These are phyloP conservation scores for Ooceraea biroi DNA, from an alignment of 1,140 invertebrate species.

Conservation along the genomic window DNA sequence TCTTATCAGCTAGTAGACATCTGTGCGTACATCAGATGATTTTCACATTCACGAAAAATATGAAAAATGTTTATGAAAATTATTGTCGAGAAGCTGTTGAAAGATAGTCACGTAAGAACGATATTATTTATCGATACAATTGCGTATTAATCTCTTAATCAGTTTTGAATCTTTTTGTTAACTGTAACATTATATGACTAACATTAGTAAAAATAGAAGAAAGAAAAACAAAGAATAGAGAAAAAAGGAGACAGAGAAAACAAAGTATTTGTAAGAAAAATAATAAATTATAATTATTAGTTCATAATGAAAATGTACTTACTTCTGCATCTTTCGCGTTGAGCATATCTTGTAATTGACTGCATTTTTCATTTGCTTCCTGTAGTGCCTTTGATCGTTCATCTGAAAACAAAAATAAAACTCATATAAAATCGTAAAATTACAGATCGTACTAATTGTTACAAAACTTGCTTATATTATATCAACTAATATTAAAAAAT, in stretches of 20 bases:
- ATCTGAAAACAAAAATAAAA: conserved; percentile 76
- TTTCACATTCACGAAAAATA: conserved; percentile 6
- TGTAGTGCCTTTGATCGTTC: conserved; percentile 83
- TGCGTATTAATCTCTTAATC: not conserved
- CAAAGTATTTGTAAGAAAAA: not conserved
- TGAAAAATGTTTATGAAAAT: not conserved
- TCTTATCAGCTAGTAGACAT: conserved; percentile 72
- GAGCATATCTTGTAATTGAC: conserved; percentile 88
- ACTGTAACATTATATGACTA: not conserved
- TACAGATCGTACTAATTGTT: conserved; percentile 17
- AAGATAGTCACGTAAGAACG: not conserved
- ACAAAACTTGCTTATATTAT: not conserved
- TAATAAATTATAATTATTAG: not conserved
- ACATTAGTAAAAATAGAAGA: not conserved
- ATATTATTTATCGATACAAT: not conserved
- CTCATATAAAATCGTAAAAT: conserved; percentile 47
- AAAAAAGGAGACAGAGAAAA: not conserved
- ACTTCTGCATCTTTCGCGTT: conserved; percentile 89
- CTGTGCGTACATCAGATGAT: conserved; percentile 62
- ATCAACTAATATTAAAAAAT: not conserved
- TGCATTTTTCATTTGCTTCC: conserved; percentile 86
- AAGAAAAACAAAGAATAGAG: not conserved
- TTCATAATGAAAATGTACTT: conserved; percentile 72
- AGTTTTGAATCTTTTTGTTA: not conserved
- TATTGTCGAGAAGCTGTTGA: not conserved